Base-by-base conservation (phyloP, 92 coral and sea anemone genomes). In the Porites evermanni region DNA sequence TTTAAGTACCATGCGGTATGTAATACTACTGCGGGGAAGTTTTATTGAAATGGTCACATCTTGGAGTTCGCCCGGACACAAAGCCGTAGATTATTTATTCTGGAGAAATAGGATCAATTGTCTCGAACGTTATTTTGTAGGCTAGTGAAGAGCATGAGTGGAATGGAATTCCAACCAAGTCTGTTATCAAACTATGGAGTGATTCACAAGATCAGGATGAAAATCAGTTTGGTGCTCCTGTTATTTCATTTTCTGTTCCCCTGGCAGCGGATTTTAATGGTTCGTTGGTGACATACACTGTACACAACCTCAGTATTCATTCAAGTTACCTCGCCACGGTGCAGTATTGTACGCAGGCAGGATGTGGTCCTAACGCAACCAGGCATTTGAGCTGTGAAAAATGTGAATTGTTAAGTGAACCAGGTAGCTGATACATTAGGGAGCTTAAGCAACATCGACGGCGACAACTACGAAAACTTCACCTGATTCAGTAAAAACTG, bases 331-430 rank as follows among this genome's bases (percentile, higher is more conserved):
- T 10, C 8, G 71, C 44, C 18, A 32, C 13, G 47, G 38, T 83
- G 72, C 63, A 50, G 87, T 74, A 64, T 63, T 83, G 87, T 83
- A 61, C 87, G 23, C 74, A 63, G 21, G 87, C 80, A 14, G 87
- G 87, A 8, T 83, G 87, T 64, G 87, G 80, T 26, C 72, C 72
- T 12, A 17, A 53, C 4, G 53, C 20, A 56, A 3, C 14, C 10
- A 26, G 0, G 69, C 11, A 53, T 21, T 17, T 83, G 10, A 64
- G 80, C 80, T 83, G 87, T 24, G 59, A 83, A 12, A 24, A n/a
- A 4, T 83, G 87, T 50, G 64, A 64, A 47, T 7, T 44, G 12
- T 8, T 83, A 59, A 52, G 20, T 63, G 11, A 6, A 14, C 53
- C 80, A 77, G 69, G 80, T 77, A 77, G 66, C 21, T 24, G 80